These are phyloP conservation scores for Eucera pruinosa DNA, from an alignment of 2,888 invertebrate species.

Conservation along the genomic window DNA sequence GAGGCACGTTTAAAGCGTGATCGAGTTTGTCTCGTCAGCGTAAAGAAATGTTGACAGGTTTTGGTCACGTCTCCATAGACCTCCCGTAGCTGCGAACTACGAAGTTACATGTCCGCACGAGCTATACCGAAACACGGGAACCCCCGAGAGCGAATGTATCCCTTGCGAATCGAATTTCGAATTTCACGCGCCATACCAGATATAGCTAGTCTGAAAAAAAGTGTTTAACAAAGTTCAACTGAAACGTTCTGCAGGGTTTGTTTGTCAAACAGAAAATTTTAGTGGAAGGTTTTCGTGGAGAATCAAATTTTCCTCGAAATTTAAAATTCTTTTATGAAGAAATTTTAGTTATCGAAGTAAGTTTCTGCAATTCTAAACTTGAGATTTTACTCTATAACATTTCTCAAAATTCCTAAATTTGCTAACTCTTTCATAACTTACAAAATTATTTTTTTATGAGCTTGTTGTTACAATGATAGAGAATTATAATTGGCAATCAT, in stretches of 20 bases:
- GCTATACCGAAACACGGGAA: constrained; percentile 11
- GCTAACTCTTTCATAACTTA: too few species aligned
- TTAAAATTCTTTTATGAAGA: too few species aligned
- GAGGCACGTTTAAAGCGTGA: constrained; percentile 58
- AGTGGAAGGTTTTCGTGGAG: neutral
- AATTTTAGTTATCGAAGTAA: too few species aligned
- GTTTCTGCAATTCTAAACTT: too few species aligned
- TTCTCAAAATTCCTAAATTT: too few species aligned
- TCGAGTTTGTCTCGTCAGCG: constrained; percentile 59
- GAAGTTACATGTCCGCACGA: constrained; percentile 36
- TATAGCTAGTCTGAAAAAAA: neutral
- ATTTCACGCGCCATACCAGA: constrained; percentile 37
- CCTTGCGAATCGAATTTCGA: constrained; percentile 37
- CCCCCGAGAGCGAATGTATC: constrained; percentile 29
- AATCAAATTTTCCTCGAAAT: constrained; percentile 3
- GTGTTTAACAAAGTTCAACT: neutral
- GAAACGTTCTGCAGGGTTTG: constrained; percentile 19
- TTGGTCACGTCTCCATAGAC: constrained; percentile 74
- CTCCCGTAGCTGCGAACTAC: constrained; percentile 52
- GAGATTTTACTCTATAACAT: too few species aligned
- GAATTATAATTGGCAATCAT: too few species aligned
- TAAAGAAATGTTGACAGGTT: constrained; percentile 70
- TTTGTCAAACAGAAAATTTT: constrained; percentile 15
- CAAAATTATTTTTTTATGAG: too few species aligned
- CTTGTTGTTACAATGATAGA: too few species aligned